Evolutionary conservation across 2,797 vertebrate species (phyloP).

Genomic region (Sternarchorhynchus goeldii): DNA sequence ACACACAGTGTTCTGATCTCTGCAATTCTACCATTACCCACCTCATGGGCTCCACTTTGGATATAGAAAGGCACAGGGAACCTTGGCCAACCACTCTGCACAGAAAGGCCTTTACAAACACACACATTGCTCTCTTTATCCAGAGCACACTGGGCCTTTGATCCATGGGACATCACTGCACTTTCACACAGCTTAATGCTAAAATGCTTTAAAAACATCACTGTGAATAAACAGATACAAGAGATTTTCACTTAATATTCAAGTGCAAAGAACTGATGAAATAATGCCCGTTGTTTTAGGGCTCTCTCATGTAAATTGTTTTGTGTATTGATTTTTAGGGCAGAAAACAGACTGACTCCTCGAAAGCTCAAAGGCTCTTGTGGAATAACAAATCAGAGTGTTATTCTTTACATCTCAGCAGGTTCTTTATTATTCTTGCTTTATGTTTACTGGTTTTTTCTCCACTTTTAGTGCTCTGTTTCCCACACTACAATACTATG

Average conservation of each 20-base stretch:
- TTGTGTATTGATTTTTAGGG: conserved; percentile 7
- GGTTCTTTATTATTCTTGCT: too few relatives aligned
- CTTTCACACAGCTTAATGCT: background rate
- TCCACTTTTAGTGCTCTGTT: too few relatives aligned
- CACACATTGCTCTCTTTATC: conserved; percentile 75
- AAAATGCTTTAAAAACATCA: background rate
- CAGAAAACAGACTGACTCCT: background rate
- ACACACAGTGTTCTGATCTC: background rate
- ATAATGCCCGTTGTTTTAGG: background rate
- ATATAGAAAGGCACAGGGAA: conserved; percentile 61
- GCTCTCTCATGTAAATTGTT: background rate
- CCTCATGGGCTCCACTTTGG: conserved; percentile 39
- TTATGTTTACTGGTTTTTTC: background rate
- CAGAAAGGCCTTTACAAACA: conserved; percentile 71
- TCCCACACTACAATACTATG: too few relatives aligned
- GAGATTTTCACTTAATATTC: conserved; percentile 16
- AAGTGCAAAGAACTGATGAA: background rate
- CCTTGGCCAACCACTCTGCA: conserved; percentile 72
- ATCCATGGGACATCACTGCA: conserved; percentile 47
- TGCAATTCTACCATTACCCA: background rate
- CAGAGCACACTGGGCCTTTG: conserved; percentile 73
- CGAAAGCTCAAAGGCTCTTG: background rate
- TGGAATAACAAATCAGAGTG: conserved; percentile 28
- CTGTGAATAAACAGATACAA: conserved; percentile 16
- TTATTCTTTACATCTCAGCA: background rate